These are phyloP conservation scores for Entelurus aequoreus DNA, from an alignment of 2,113 vertebrate species.

Conservation along the genomic window DNA sequence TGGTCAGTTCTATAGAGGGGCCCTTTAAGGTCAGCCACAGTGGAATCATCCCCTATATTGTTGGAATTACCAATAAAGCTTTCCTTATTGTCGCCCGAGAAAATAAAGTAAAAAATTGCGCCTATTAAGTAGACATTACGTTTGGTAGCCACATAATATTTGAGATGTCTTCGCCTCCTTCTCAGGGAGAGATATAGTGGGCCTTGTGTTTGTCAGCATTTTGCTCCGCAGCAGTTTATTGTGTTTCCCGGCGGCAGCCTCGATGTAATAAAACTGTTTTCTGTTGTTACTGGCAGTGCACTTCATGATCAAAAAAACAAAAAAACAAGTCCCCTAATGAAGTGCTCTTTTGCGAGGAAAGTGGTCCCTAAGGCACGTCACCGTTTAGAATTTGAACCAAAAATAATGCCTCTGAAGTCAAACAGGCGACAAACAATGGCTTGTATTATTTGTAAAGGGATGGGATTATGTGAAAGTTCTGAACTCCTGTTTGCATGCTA, in stretches of 20 bases:
- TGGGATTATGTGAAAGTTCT: too few relatives aligned
- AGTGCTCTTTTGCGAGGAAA: constrained; percentile 25
- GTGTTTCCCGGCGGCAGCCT: constrained; percentile 18
- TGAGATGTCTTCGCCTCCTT: constrained; percentile 10
- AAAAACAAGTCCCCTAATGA: constrained; percentile 2
- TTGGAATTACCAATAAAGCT: constrained; percentile 1
- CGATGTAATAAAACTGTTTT: constrained; percentile 28
- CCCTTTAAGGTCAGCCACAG: too few relatives aligned
- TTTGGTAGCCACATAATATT: constrained; percentile 27
- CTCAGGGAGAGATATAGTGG: constrained; percentile 15
- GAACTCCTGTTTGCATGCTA: too few relatives aligned
- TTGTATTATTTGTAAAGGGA: too few relatives aligned
- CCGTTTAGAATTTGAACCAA: too few relatives aligned
- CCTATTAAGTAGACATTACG: constrained; percentile 34
- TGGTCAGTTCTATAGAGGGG: too few relatives aligned
- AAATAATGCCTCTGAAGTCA: too few relatives aligned
- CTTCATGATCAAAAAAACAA: constrained; percentile 38
- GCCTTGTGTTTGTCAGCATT: constrained; percentile 24
- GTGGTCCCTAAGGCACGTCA: constrained; percentile 1
- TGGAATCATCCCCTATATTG: neutral
- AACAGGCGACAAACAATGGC: too few relatives aligned
- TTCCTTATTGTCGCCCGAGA: constrained; percentile 22
- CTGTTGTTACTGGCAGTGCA: constrained; percentile 26
- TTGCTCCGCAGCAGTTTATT: constrained; percentile 22
- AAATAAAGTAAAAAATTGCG: constrained; percentile 33